These are phyloP conservation scores for Papilio polytes DNA, from an alignment of 1,140 invertebrate genomes.

Conservation along the genomic window DNA sequence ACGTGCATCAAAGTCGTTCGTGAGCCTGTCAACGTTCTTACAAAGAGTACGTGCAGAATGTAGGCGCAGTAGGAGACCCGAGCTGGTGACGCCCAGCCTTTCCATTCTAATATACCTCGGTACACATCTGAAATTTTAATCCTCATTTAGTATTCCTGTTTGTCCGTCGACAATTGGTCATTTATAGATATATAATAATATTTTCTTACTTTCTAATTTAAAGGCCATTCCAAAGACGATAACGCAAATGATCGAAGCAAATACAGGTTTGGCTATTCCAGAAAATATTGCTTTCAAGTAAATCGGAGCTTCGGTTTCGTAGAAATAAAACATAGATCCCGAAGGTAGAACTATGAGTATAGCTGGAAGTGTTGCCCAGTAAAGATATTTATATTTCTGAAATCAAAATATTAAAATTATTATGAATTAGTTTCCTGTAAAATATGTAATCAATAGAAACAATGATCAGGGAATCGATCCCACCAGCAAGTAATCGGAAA, in stretches of 20 bases:
- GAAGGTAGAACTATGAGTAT: constrained; percentile 26
- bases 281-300: constrained; percentile 32
- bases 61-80: constrained; percentile 34
- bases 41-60: constrained; percentile 30
- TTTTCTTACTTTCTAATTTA: constrained; percentile 53
- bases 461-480: not conserved
- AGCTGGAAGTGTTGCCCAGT: constrained; percentile 24
- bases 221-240: constrained; percentile 49
- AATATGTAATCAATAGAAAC: too few species aligned
- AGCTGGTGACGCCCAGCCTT: constrained; percentile 30
- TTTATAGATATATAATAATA: not conserved
- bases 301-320: not conserved
- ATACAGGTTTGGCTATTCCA: constrained; percentile 44
- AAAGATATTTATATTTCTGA: constrained; percentile 44
- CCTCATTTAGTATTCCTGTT: too few species aligned
- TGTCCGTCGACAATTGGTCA: too few species aligned
- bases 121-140: not conserved
- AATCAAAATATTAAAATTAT: constrained; percentile 14
- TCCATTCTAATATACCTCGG: constrained; percentile 37
- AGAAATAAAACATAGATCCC: constrained; percentile 32
- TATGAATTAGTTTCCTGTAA: not conserved
- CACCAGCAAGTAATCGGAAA: not conserved
- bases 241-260: constrained; percentile 39
- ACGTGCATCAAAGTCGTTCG: constrained; percentile 34
- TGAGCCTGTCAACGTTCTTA: constrained; percentile 29